Percentiles rank a stretch among this genome's conserved stretches.
Conservation (phyloP, 2,113 vertebrate species). For the chimpanzee (Pan troglodytes) region NHGRI_mPanTro3-v2.1_pri NC_072401.2:84193001-84193500, state of each 20-base stretch:
- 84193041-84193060: constrained; percentile 31
- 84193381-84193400: neutral
- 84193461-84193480: neutral
- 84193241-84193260: constrained; percentile 37
- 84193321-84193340: neutral
- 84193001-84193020: constrained; percentile 65
- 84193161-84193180: neutral
- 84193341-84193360: neutral
- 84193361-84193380: neutral
- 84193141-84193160: neutral
- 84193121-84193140: neutral
- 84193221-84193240: constrained; percentile 32
- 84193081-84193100: neutral
- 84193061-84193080: neutral
- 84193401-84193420: neutral
- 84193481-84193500: neutral
- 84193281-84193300: neutral
- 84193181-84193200: neutral
- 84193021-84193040: constrained; percentile 58
- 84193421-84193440: neutral
- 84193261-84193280: neutral
- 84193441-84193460: neutral
- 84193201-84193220: neutral
- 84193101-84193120: neutral
- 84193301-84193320: neutral